phyloP scores from a whole-genome alignment of 1,140 invertebrate genomes.

The Nasonia vitripennis region DNA sequence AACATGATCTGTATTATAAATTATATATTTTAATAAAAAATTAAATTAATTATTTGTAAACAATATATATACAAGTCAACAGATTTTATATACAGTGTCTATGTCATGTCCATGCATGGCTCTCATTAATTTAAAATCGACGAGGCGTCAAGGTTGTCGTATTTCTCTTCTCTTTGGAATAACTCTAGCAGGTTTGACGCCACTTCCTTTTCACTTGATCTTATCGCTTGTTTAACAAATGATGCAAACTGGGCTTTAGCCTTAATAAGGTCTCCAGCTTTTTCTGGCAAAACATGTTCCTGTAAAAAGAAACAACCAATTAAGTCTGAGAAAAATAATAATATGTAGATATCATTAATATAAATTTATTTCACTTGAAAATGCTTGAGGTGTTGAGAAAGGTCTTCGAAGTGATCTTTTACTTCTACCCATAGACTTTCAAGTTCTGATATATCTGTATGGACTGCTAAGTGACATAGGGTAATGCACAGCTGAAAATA shows the following conservation, averaged over 20 bases:
- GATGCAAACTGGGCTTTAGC: constrained; percentile 66
- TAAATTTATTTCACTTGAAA: constrained; percentile 64
- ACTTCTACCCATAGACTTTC: constrained; percentile 68
- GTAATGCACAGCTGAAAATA: constrained; percentile 70
- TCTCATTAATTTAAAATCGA: constrained; percentile 47
- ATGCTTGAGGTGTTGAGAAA: constrained; percentile 66
- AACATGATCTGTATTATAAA: constrained; percentile 33
- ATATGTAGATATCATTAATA: constrained; percentile 4
- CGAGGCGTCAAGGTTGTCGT: constrained; percentile 59
- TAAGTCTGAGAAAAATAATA: too few species aligned
- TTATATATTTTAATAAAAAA: constrained; percentile 39
- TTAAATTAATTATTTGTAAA: constrained; percentile 37
- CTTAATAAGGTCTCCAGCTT: constrained; percentile 68
- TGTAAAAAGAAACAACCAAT: constrained; percentile 58
- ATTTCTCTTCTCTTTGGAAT: constrained; percentile 63
- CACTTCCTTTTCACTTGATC: constrained; percentile 62
- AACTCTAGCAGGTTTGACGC: constrained; percentile 63
- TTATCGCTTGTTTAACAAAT: constrained; percentile 58
- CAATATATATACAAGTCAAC: constrained; percentile 46
- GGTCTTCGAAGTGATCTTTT: constrained; percentile 67
- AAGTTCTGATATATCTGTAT: constrained; percentile 65
- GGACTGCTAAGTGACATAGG: constrained; percentile 66
- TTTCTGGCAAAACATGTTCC: constrained; percentile 71
- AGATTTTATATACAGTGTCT: constrained; percentile 35
- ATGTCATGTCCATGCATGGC: not conserved